Evolutionary conservation across 1,140 invertebrate genomes (phyloP).

Genomic region (Homarus americanus): DNA sequence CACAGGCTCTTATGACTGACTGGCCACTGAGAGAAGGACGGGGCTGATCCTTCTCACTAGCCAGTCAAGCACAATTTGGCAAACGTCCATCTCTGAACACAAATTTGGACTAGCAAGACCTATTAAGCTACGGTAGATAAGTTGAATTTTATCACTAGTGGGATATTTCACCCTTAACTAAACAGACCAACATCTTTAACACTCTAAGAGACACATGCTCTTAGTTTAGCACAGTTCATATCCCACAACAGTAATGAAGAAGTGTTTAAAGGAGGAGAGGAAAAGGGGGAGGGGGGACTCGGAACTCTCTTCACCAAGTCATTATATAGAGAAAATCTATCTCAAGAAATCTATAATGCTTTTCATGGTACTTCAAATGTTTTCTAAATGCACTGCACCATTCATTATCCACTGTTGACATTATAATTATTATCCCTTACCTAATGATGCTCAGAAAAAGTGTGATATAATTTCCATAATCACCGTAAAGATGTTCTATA

Average conservation of each 20-base stretch:
- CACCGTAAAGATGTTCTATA: too few relatives aligned
- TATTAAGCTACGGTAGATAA: background rate
- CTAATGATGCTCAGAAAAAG: too few relatives aligned
- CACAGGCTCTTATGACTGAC: background rate
- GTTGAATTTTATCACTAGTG: background rate
- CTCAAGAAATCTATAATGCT: too few relatives aligned
- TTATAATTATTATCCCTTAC: too few relatives aligned
- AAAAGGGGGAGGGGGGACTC: too few relatives aligned
- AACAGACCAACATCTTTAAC: background rate
- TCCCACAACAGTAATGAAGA: too few relatives aligned
- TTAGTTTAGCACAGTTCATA: too few relatives aligned
- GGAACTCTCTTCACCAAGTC: background rate
- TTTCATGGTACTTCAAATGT: too few relatives aligned
- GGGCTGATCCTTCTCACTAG: background rate
- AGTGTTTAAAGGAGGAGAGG: background rate
- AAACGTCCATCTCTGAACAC: background rate
- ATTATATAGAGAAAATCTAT: background rate
- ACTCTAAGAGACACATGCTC: background rate
- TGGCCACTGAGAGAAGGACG: background rate
- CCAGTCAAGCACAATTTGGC: background rate
- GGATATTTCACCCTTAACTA: background rate
- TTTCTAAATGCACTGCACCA: too few relatives aligned
- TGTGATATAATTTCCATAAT: too few relatives aligned
- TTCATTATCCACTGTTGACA: too few relatives aligned
- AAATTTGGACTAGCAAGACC: background rate